Evolutionary conservation across 2,888 invertebrate genomes (phyloP), one percentile per base, ranked within the genome.

Genomic region (Minunthozetes semirufus): DNA sequence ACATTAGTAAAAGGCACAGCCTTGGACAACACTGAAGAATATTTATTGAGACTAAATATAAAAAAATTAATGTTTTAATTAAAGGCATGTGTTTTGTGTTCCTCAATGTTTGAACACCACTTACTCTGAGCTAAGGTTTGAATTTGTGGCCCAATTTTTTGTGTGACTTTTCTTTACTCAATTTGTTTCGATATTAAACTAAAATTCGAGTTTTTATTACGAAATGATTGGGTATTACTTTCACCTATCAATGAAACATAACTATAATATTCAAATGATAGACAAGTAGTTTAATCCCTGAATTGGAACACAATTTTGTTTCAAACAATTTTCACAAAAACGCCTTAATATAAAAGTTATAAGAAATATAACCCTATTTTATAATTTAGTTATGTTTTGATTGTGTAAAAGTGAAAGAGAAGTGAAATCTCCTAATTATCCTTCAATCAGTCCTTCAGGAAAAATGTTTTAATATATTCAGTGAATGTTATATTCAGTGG

Each of bases 231-330:
- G 53, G 5, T 53, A 53, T 53, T 53, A 48, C 3, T 11, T 9
- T 11, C 11, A 11, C 6, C 22, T 6, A 22, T 53, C n/a, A 19
- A 19, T 19, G 22, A n/a, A 53, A 11, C 8, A 19, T 53, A 9
- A 11, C n/a, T 19, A 53, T 53, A 53, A 29, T 61, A 61, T 61
- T 61, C 29, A 33, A 29, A 29, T 11, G 8, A 17, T 4, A 59
- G 13, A 61, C 2, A 66, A 66, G 38, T 66, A 42, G 66, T 29
- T 66, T 66, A 38, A 66, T 66, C n/a, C 6, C 42, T 38, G n/a
- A 63, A 29, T 19, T 53, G 4, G 15, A 22, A 53, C 4, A 19
- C n/a, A 53, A 19, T 19, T 53, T 53, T 19, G 8, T 50, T 4
- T 15, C 17, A 5, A 22, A 3, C 56, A 25, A 22, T 61, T 29